Percentiles rank a stretch among this genome's conserved stretches.
phyloP scores from a whole-genome alignment of 2,797 vertebrate species.

The Amblyopsis hoosieri region DNA sequence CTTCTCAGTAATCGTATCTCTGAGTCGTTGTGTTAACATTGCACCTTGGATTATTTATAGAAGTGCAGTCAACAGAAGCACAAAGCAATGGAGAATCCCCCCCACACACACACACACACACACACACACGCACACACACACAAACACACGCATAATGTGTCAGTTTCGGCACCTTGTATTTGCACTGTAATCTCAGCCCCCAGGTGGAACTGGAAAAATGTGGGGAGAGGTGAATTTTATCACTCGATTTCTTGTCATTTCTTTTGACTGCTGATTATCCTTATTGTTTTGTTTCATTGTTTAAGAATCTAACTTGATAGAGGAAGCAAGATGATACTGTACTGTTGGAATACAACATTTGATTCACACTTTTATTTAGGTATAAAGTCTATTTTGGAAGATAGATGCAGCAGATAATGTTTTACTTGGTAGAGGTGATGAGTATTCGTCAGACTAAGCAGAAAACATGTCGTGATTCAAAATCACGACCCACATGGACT shows the following conservation, averaged over 20 bases:
- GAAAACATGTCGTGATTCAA: neutral
- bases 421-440: neutral
- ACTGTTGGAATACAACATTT: neutral
- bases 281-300: neutral
- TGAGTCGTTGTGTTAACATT: conserved; percentile 43
- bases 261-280: neutral
- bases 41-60: conserved; percentile 64
- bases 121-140: too few species aligned
- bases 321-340: neutral
- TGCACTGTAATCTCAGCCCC: conserved; percentile 41
- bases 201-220: conserved; percentile 51
- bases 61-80: conserved; percentile 46
- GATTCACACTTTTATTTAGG: too few species aligned
- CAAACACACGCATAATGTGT: conserved; percentile 21
- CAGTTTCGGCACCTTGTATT: conserved; percentile 36
- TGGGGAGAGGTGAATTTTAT: conserved; percentile 47
- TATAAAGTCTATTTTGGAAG: too few species aligned
- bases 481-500: too few species aligned
- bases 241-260: conserved; percentile 10
- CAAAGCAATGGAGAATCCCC: conserved; percentile 31
- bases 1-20: conserved; percentile 43
- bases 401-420: too few species aligned
- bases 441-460: neutral
- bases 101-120: conserved; percentile 1
- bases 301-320: neutral